A percentile compares a stretch with the other conserved stretches of the same genome.
These are phyloP conservation scores for Notamacropus eugenii DNA, from an alignment of 2,797 vertebrate genomes.

Conservation along the genomic window DNA sequence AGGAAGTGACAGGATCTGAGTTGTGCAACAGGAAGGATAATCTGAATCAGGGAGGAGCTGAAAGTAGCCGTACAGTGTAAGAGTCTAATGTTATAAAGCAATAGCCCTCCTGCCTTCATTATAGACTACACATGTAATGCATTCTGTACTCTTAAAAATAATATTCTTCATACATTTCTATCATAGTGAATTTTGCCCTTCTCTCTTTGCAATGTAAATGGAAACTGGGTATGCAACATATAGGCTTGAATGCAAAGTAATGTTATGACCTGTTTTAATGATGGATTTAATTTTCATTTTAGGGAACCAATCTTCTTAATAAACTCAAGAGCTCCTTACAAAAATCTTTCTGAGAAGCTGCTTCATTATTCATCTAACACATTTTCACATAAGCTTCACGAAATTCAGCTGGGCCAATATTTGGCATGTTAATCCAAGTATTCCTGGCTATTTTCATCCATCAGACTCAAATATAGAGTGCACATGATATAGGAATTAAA, in stretches of 20 bases:
- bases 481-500: constrained; percentile 31
- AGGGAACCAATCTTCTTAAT: background rate
- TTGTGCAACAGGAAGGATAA: background rate
- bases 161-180: constrained; percentile 32
- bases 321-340: constrained; percentile 16
- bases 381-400: background rate
- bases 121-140: background rate
- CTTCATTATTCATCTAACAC: background rate
- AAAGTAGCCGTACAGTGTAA: background rate
- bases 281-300: constrained; percentile 51
- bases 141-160: constrained; percentile 14
- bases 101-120: background rate
- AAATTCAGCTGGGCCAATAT: constrained; percentile 14
- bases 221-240: constrained; percentile 33
- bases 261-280: constrained; percentile 30
- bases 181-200: background rate
- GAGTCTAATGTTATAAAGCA: background rate
- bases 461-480: constrained; percentile 45
- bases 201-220: constrained; percentile 14
- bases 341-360: background rate
- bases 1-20: fast-evolving
- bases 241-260: constrained; percentile 48
- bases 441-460: constrained; percentile 39
- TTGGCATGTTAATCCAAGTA: constrained; percentile 54
- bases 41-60: background rate